These are phyloP conservation scores for Gavialis gangeticus DNA, from an alignment of 2,113 vertebrate species.

Conservation along the genomic window DNA sequence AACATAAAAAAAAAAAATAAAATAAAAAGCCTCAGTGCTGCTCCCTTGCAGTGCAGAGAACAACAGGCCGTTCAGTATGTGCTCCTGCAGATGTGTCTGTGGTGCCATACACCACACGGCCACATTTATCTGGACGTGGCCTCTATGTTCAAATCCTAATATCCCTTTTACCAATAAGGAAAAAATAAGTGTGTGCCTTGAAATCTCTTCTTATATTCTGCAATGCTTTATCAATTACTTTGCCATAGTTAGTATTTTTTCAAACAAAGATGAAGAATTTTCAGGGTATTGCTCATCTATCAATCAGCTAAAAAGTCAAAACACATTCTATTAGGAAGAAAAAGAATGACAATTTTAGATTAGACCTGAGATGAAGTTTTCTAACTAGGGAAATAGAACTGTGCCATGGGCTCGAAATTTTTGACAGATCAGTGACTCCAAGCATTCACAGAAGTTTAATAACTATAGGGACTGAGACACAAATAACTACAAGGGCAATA, in stretches of 20 bases:
- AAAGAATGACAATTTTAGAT: background rate
- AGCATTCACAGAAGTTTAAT: slow-evolving; percentile 32
- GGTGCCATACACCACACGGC: too few species aligned
- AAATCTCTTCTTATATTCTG: background rate
- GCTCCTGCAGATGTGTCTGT: too few species aligned
- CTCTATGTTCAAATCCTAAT: too few species aligned
- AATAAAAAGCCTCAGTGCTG: too few species aligned
- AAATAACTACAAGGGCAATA: slow-evolving; percentile 19
- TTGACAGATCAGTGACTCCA: slow-evolving; percentile 23
- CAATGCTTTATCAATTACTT: background rate
- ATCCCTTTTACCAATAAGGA: background rate
- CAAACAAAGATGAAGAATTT: background rate
- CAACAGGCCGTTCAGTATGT: too few species aligned
- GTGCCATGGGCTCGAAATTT: background rate
- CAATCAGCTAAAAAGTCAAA: background rate
- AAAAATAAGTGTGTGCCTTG: background rate
- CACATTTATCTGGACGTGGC: too few species aligned
- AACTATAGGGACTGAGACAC: background rate
- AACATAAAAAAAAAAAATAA: too few species aligned
- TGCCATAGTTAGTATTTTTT: background rate
- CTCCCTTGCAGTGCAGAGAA: too few species aligned
- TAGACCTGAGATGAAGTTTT: background rate
- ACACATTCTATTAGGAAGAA: background rate
- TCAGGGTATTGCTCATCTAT: background rate
- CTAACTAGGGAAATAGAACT: background rate